Base-by-base conservation (phyloP, 2,888 invertebrate species). In the Tipula unca region DNA sequence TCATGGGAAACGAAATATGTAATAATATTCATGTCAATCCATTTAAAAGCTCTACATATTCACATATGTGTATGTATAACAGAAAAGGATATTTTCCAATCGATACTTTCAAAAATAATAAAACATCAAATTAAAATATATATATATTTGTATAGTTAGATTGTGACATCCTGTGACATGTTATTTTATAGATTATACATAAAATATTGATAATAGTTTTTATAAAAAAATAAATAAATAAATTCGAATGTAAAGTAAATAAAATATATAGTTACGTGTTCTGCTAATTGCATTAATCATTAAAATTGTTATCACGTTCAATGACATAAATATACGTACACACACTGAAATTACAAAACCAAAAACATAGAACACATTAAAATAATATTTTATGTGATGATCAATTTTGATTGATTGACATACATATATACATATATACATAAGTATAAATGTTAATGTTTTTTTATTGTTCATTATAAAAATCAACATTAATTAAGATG, bases 261-360 rank as follows among this genome's bases (percentile, higher is more conserved):
- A 69, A 69, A 69, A 69, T n/a, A n/a, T n/a, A n/a, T 69, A 25
- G 69, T 69, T 69, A 69, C 69, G 69, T 69, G 69, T 69, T 69
- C 25, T 69, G 25, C 69, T 69, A 69, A 69, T 69, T 69, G 69
- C 69, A 69, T 69, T 25, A 69, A 69, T 69, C 69, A 69, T 69
- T 69, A 69, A 69, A 69, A 69, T 69, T 69, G 69, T 69, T 69
- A 69, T 25, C 69, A 69, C 69, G 20, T 69, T 69, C 25, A 69
- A 69, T 13, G 4, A 69, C 25, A 69, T n/a, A n/a, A n/a, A n/a
- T n/a, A 69, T 25, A 5, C 20, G 10, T 8, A 69, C 25, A 25
- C 10, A 69, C 10, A 69, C 4, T 17, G 2, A 39, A 39, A 39
- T 2, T 8, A 48, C 48, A 14, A 36, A 36, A 36, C 2, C 4